A percentile compares a stretch with the other conserved stretches of the same genome.
phyloP scores from a whole-genome alignment of 2,888 invertebrate genomes.

The Psylliodes chrysocephalus region DNA sequence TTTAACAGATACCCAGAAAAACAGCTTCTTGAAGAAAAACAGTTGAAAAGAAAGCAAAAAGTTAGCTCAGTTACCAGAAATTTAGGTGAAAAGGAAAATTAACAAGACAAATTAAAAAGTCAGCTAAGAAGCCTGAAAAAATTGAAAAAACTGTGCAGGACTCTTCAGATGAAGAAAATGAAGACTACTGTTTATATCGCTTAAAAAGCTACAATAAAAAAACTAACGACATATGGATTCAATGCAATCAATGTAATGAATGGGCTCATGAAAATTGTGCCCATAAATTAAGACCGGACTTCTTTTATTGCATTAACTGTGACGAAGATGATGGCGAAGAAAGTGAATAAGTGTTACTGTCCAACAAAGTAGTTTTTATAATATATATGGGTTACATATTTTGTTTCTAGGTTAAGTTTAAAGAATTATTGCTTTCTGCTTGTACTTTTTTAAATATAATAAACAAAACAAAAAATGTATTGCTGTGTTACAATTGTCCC shows the following conservation, averaged over 20 bases:
- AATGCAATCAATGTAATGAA: background rate
- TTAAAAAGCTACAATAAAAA: background rate
- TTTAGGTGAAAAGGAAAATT: background rate
- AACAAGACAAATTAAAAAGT: no score
- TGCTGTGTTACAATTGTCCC: no score
- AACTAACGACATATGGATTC: background rate
- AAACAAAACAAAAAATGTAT: no score
- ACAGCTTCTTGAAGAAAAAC: background rate
- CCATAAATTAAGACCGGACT: background rate
- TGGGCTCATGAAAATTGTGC: background rate
- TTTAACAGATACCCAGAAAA: background rate
- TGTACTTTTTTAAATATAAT: no score
- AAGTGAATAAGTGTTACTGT: background rate
- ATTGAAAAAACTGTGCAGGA: background rate
- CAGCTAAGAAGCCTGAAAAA: no score
- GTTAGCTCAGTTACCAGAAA: background rate
- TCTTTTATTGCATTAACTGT: background rate
- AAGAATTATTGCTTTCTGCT: no score
- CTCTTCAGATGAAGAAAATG: background rate
- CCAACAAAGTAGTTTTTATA: background rate
- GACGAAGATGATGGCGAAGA: background rate
- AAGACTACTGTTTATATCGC: no score
- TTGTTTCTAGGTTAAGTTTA: no score
- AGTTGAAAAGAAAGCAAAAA: background rate
- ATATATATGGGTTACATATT: background rate